Evolutionary conservation across 30 jellyfish, hydroid and myxozoan genomes (phyloP), one percentile per base, ranked within the genome.

Genomic region (Aurelia coerulea): DNA sequence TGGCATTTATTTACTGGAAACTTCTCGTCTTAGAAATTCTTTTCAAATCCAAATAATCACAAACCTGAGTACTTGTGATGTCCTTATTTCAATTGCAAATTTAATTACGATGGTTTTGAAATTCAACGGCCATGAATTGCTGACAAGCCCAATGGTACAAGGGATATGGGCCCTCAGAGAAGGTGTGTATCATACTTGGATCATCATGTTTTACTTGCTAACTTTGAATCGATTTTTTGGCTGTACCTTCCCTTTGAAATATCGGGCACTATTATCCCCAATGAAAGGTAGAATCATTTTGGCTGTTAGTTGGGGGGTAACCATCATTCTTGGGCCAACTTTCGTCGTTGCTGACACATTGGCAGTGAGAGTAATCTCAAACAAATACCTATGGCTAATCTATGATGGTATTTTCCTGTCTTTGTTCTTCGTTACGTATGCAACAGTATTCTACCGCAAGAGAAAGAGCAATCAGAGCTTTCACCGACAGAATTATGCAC

Each of bases 141-240:
- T 7, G 16, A 18, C 31, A 51, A 72, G 63, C 65, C 16, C 10
- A 17, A 35, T 51, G 34, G 19, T 59, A 23, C n/a, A 12, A 23
- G 65, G 31, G 16, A 19, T 72, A 12, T 32, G 51, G 39, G 39
- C 82, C 65, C 49, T 17, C 39, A 34, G 68, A 35, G 10, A 12
- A 19, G 82, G 35, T 3, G 35, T 41, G 13, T 72, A 72, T 11
- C 65, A n/a, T 41, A 41, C 56, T 5, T 35, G 82, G 82, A 23
- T 29, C 35, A 15, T 51, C 19, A 42, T 72, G 63, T 29, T 72
- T 23, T 72, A 72, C 35, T n/a, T 72, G 34, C 12, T 72, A 62
- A 72, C 82, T 41, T 4, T 72, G 23, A 62, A 72, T 31, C 32
- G 82, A 42, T 72, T 35, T 72, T 34, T 72, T 31, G 82, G 82